Evolutionary conservation across 2,888 invertebrate species (phyloP), one percentile per base, ranked within the genome.

Genomic region (Bimastos eiseni): DNA sequence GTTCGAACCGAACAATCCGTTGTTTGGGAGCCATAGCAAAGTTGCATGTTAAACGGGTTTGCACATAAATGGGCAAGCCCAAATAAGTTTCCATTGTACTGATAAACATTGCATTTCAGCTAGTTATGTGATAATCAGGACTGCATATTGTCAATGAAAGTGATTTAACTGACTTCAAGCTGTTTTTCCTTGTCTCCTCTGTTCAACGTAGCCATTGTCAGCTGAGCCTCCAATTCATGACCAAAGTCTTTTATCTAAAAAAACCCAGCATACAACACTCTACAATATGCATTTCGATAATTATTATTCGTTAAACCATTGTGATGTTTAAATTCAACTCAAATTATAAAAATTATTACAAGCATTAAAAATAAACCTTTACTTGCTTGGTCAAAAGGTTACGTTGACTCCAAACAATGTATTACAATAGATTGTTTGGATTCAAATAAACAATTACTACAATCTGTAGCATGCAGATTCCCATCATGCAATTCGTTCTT

Each of bases 171-270:
- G 55, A 44, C 41, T n/a, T 88, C 90, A 36, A 89, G 41, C 19
- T 90, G 90, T 30, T 55, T 83, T 37, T 89, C 89, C 38, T 41
- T 55, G 4, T 89, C 34, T 41, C 55, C 49, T 33, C 83, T 30
- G 37, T 70, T 34, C 41, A 90, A 90, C 55, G 89, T 90, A 21
- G 90, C 90, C 83, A 44, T 70, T 3, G 90, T 89, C 83, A 90
- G 33, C 36, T 70, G 49, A 1, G 89, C 83, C 36, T 83, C 89
- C n/a, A 90, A 44, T 37, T 49, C 37, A 34, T 83, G 89, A 37
- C 70, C 41, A 89, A 89, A 83, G 89, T 89, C 90, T 19, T 88
- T 89, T 41, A 90, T 83, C 90, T 90, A 37, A 33, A 41, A 49
- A 33, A 90, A n/a, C n/a, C n/a, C 21, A 90, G 4, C 36, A 41